Conservation (phyloP, 35 echinoderm and acorn worm species). For the Amphiura filiformis region DNA sequence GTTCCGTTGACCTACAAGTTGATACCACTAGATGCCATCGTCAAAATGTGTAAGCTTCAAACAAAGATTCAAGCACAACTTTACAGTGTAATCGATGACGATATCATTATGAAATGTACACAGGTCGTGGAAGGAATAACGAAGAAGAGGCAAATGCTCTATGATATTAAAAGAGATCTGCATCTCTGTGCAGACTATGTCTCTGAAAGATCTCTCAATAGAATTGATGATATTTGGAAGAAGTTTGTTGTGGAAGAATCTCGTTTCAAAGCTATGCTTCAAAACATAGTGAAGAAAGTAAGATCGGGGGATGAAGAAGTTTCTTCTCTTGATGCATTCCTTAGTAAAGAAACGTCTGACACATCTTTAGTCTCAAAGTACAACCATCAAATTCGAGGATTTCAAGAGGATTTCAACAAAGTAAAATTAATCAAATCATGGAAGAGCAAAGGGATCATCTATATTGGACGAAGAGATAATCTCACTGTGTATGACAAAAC, state of each 20-base stretch:
- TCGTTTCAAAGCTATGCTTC: neutral
- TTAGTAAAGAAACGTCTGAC: neutral
- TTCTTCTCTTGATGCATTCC: neutral
- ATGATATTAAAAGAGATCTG: neutral
- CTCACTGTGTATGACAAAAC: neutral
- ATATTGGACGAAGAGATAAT: neutral
- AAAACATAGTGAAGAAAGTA: neutral
- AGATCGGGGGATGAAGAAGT: neutral
- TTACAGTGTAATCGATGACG: neutral
- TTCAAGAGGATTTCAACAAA: no score
- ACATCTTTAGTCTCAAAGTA: neutral
- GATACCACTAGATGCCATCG: neutral
- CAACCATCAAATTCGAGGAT: no score
- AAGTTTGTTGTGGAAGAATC: no score
- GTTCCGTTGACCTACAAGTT: neutral
- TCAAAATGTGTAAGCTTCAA: neutral
- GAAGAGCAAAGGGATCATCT: neutral
- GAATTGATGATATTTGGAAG: neutral
- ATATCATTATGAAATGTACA: neutral
- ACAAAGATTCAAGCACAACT: neutral
- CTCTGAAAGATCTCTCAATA: neutral
- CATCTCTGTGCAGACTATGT: neutral
- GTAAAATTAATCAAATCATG: neutral
- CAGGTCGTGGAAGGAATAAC: neutral
- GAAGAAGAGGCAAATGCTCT: neutral